Base-by-base conservation (phyloP, 2,888 invertebrate genomes). In the Odiellus spinosus region DNA sequence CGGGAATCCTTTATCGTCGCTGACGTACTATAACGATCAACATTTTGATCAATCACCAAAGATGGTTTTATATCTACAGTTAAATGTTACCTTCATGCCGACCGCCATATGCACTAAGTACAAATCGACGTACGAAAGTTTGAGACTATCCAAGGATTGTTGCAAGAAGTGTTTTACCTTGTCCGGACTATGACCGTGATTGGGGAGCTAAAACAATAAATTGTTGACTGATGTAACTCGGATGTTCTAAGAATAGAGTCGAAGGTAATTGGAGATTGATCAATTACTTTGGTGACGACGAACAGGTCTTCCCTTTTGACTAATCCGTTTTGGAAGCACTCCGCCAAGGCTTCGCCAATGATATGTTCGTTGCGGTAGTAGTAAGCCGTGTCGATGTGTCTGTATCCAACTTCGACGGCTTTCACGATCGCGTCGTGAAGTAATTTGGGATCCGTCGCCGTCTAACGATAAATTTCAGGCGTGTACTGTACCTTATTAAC, bases 41-140 rank as follows among this genome's bases (percentile, higher is more conserved):
- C n/a, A n/a, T n/a, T n/a, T n/a, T n/a, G n/a, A n/a, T n/a, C n/a
- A n/a, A n/a, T n/a, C n/a, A n/a, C n/a, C n/a, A n/a, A n/a, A n/a
- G n/a, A n/a, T n/a, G n/a, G n/a, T n/a, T n/a, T n/a, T n/a, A n/a
- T n/a, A n/a, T n/a, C n/a, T n/a, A n/a, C n/a, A n/a, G n/a, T n/a
- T n/a, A n/a, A n/a, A n/a, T n/a, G 21, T 34, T 42, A 55, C 56
- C 44, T 54, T 55, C 47, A 82, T 71, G 1, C 73, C 73, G 57
- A 84, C 78, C 0, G 88, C 86, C 2, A 73, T 71, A 61, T 90
- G 88, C 52, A 87, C 68, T 36, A 88, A 69, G 66, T 83, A 88
- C 49, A 88, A 65, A 65, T 90, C 88, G 34, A 90, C 62, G 63
- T 86, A 88, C 43, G 80, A 77, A 50, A 87, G 61, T 48, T 80